Evolutionary conservation across 2,888 invertebrate species (phyloP), one percentile per base, ranked within the genome.

Genomic region (Xiphydria camelus): DNA sequence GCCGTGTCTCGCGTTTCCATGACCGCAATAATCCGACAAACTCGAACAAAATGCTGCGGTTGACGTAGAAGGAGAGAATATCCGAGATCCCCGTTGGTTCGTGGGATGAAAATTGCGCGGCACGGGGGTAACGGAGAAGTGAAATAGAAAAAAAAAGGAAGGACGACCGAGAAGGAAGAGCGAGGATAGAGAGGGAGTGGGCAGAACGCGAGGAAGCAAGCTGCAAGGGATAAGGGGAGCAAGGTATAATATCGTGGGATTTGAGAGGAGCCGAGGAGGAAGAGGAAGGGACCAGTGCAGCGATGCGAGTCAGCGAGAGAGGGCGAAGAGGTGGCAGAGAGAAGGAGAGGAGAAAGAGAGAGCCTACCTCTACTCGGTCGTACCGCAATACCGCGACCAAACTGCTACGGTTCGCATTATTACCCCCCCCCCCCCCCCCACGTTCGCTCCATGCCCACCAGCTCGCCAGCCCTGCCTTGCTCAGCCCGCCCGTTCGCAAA

Each of bases 11-110:
- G 5, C 15, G 41, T 41, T 45, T 45, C 51, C 40, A 41, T 49
- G 49, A 50, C 52, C 52, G 47, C 52, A 52, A 56, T 55, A 55
- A 55, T 56, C 52, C 45, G 38, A 40, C 45, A 45, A 38, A 50
- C 40, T 48, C 43, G 41, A 48, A 34, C 41, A 53, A 53, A 45
- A 47, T 53, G 49, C 18, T 34, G 33, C 23, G 15, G 39, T 21
- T 33, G 34, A 15, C 37, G 21, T 19, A 10, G 12, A 29, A 15
- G 22, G 17, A 17, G 23, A n/a, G n/a, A n/a, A n/a, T n/a, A n/a
- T n/a, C n/a, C n/a, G n/a, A n/a, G 19, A n/a, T 15, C 1, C 9
- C 19, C 10, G 10, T 17, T 10, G 10, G 17, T 1, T 15, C 9
- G 17, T 35, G 32, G 39, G 23, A 22, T 25, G 36, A 38, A 34